Evolutionary conservation across 2,113 vertebrate species (phyloP), one percentile per base, ranked within the genome.

Genomic region (Apodemus speciosus): DNA sequence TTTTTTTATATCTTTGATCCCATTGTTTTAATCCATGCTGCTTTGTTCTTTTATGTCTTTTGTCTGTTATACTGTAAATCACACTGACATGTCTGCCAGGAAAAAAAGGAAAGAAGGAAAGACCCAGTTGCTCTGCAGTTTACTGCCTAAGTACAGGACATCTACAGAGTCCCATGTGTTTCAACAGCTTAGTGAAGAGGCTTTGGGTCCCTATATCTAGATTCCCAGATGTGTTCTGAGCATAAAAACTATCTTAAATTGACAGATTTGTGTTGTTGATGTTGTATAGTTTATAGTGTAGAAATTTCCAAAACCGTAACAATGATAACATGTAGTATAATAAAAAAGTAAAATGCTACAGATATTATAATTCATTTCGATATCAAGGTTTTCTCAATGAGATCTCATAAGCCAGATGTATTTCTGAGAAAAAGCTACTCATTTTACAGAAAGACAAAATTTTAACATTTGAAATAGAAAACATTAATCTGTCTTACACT

Each of bases 231-330:
- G 62, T 51, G 32, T 15, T 23, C 6, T 71, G 20, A 14, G 71
- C 43, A 75, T 64, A 66, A 90, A 92, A 68, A 2, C 30, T 16
- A 49, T 62, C 46, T 21, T 9, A 58, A 64, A 88, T 10, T 21
- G 81, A 81, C 16, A 58, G 43, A 87, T 60, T 60, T 30, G 21
- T 32, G 23, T 75, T 93, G 60, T 69, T 56, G 32, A 69, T 60
- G 7, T 84, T 92, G 95, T 62, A 93, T 40, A 83, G n/a, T 84
- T 81, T 85, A 85, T 53, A 46, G 90, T 84, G 56, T 58, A 23
- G 56, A 64, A 51, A 87, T 25, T 94, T 94, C 71, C 35, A 89
- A 88, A 91, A 77, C 20, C 79, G 30, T 20, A 16, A 4, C 46
- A 32, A 43, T 96, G 62, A 81, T 91, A 92, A 51, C 3, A 73